These are phyloP conservation scores for Mythimna impura DNA, from an alignment of 2,888 invertebrate genomes.

Conservation along the genomic window DNA sequence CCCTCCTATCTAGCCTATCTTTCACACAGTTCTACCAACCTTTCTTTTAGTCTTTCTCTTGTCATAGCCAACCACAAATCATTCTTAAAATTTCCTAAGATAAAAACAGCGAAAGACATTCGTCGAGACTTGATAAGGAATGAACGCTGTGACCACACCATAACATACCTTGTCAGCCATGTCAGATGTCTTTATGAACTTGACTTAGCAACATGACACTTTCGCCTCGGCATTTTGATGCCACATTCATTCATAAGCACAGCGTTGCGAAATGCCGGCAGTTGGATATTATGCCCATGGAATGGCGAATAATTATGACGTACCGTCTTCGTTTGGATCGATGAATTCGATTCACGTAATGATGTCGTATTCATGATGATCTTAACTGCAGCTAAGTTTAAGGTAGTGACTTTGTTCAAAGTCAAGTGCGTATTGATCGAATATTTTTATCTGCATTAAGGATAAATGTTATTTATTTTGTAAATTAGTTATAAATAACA, in stretches of 20 bases:
- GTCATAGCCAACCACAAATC: not conserved
- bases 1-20: not conserved
- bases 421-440: conserved; percentile 10
- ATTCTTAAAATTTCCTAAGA: not conserved
- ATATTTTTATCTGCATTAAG: not conserved
- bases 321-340: not conserved
- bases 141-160: not conserved
- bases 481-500: too few species aligned
- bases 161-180: not conserved
- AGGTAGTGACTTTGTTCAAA: conserved; percentile 23
- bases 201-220: conserved; percentile 44
- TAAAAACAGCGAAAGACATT: not conserved
- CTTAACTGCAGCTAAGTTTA: conserved; percentile 15
- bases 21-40: not conserved
- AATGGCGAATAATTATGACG: conserved; percentile 14
- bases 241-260: conserved; percentile 35
- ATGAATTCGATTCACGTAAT: conserved; percentile 28
- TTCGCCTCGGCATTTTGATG: conserved; percentile 21
- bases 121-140: not conserved
- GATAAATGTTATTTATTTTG: too few species aligned
- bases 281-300: conserved; percentile 4
- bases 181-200: conserved; percentile 37
- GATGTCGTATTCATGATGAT: conserved; percentile 25
- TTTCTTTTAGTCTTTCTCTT: not conserved
- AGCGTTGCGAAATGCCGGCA: conserved; percentile 1